Evolutionary conservation across 2,113 vertebrate species (phyloP).

Genomic region (Pachyramphus minor): DNA sequence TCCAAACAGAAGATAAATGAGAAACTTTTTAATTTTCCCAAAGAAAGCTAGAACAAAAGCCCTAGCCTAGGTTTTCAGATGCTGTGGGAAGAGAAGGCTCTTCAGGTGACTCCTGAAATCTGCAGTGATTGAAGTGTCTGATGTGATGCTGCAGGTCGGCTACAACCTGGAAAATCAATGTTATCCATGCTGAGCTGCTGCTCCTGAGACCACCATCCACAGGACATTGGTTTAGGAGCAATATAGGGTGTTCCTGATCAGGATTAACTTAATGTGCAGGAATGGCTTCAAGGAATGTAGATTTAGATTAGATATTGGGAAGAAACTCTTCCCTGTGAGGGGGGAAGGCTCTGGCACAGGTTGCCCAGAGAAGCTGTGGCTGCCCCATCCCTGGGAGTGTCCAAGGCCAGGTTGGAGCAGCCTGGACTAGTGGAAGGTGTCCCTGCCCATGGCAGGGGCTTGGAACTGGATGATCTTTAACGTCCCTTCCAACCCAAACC

Average conservation of each 20-base stretch:
- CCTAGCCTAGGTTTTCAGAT: neutral
- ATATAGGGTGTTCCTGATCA: neutral
- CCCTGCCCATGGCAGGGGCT: neutral
- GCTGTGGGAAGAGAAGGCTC: neutral
- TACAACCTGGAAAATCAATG: accelerated
- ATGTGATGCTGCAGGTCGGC: neutral
- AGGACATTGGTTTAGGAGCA: neutral
- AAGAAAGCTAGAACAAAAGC: neutral
- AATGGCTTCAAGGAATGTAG: neutral
- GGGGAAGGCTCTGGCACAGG: accelerated
- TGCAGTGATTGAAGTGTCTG: neutral
- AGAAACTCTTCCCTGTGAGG: neutral
- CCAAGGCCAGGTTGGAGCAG: accelerated
- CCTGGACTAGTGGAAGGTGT: neutral
- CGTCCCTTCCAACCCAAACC: neutral
- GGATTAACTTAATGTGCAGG: neutral
- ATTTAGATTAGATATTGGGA: neutral
- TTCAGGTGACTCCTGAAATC: neutral
- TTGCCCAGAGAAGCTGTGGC: neutral
- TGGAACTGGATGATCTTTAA: neutral
- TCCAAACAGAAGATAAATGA: conserved; percentile 44
- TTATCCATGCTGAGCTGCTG: neutral
- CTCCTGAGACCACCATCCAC: accelerated
- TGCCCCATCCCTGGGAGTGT: neutral
- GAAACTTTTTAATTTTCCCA: conserved; percentile 14